These are phyloP conservation scores for Herpetotheres cachinnans DNA, from an alignment of 2,113 vertebrate species.

Conservation along the genomic window DNA sequence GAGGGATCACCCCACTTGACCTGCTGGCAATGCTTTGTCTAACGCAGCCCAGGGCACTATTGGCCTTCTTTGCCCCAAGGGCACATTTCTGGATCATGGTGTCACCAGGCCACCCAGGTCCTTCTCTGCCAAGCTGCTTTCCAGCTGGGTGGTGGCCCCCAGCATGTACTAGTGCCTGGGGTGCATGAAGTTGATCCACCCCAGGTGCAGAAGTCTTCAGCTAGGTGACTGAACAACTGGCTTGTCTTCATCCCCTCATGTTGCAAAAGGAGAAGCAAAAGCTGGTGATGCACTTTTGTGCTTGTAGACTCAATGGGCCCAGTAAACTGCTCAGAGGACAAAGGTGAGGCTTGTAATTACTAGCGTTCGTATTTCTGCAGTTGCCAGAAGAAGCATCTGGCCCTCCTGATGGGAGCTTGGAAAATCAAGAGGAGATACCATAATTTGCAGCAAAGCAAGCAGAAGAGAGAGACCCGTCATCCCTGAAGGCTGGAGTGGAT, in stretches of 20 bases:
- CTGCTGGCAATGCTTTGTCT: neutral
- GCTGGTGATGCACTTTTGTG: neutral
- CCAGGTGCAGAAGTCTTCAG: neutral
- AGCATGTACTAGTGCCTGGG: neutral
- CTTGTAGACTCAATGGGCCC: neutral
- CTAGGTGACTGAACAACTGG: neutral
- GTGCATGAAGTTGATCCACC: fast-evolving
- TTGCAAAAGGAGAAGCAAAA: neutral
- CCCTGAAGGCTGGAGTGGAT: neutral
- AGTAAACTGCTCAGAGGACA: neutral
- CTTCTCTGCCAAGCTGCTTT: neutral
- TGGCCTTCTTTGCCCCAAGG: neutral
- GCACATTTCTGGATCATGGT: neutral
- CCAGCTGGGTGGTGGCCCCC: neutral
- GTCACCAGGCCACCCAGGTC: neutral
- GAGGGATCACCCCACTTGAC: neutral
- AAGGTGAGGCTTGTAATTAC: neutral
- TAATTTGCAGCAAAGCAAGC: neutral
- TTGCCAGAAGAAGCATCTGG: neutral
- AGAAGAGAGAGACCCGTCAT: neutral
- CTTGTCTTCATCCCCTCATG: neutral
- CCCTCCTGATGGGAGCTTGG: neutral
- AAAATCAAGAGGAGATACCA: neutral
- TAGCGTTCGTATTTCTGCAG: neutral
- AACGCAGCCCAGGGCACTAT: fast-evolving